Evolutionary conservation across 2,113 vertebrate genomes (phyloP).

Genomic region (Cervus canadensis): DNA sequence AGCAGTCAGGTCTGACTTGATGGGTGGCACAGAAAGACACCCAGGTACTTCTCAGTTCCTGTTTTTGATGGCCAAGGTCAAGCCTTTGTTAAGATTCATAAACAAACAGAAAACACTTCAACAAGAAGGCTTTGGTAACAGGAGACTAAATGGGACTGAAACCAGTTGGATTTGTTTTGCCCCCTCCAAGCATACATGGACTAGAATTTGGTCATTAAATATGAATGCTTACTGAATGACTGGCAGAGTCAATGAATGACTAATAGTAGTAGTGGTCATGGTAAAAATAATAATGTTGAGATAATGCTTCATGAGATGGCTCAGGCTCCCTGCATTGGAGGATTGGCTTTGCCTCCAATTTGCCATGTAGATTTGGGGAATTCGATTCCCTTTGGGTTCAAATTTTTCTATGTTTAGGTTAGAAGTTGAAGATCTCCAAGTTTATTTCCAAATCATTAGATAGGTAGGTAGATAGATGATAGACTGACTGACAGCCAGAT

Average conservation of each 20-base stretch:
- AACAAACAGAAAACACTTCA: background rate
- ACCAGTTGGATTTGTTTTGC: background rate
- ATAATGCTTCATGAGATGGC: background rate
- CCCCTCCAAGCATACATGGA: background rate
- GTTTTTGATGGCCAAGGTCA: background rate
- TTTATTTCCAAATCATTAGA: background rate
- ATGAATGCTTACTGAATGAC: background rate
- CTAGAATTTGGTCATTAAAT: constrained; percentile 1
- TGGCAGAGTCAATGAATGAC: background rate
- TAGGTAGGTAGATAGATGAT: background rate
- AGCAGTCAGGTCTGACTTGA: background rate
- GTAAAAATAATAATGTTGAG: background rate
- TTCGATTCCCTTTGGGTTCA: background rate
- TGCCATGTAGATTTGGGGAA: background rate
- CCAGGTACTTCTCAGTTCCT: background rate
- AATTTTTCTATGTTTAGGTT: background rate
- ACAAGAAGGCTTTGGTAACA: background rate
- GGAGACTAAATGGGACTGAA: background rate
- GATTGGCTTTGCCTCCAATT: background rate
- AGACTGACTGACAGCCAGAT: background rate
- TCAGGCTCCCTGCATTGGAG: background rate
- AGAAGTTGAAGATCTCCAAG: background rate
- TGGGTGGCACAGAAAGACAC: background rate
- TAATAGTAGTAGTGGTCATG: background rate
- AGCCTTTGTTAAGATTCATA: background rate